phyloP scores from a whole-genome alignment of 2,888 invertebrate species.

The Amiota mariae region DNA sequence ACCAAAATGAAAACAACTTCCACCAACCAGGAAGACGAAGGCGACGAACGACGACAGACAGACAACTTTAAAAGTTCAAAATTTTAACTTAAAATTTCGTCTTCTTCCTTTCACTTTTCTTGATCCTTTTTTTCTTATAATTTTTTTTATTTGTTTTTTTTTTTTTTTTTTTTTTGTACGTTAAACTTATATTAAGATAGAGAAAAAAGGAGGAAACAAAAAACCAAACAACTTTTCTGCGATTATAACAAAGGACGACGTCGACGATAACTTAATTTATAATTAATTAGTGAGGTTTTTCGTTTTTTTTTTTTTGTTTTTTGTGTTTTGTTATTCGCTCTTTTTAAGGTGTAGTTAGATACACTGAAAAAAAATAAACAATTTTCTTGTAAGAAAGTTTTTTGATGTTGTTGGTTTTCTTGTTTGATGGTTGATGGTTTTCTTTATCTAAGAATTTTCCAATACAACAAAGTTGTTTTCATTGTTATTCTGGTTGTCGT shows the following conservation, averaged over 20 bases:
- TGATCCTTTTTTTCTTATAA: background rate
- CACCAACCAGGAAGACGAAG: too few relatives aligned
- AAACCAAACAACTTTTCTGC: slow-evolving; percentile 2
- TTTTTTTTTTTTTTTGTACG: background rate
- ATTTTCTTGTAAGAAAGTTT: slow-evolving; percentile 47
- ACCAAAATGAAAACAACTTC: too few relatives aligned
- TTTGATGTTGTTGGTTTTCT: slow-evolving; percentile 41
- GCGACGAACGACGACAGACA: too few relatives aligned
- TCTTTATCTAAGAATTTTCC: slow-evolving; percentile 25
- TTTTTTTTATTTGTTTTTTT: background rate
- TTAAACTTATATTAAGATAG: slow-evolving; percentile 34
- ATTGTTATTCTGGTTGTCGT: slow-evolving; percentile 37
- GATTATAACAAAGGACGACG: background rate
- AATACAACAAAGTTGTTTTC: slow-evolving; percentile 41
- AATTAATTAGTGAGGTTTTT: slow-evolving; percentile 11
- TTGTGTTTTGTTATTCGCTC: slow-evolving; percentile 31
- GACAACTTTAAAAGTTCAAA: background rate
- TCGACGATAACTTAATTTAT: slow-evolving; percentile 1
- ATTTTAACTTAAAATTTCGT: background rate
- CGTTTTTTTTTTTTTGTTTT: background rate
- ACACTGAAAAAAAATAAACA: background rate
- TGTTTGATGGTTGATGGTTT: slow-evolving; percentile 23
- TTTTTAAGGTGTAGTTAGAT: slow-evolving; percentile 12
- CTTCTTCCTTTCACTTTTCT: background rate
- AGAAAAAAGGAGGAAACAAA: slow-evolving; percentile 2